These are phyloP conservation scores for Anthophora plumipes DNA, from an alignment of 2,888 invertebrate genomes.

Conservation along the genomic window DNA sequence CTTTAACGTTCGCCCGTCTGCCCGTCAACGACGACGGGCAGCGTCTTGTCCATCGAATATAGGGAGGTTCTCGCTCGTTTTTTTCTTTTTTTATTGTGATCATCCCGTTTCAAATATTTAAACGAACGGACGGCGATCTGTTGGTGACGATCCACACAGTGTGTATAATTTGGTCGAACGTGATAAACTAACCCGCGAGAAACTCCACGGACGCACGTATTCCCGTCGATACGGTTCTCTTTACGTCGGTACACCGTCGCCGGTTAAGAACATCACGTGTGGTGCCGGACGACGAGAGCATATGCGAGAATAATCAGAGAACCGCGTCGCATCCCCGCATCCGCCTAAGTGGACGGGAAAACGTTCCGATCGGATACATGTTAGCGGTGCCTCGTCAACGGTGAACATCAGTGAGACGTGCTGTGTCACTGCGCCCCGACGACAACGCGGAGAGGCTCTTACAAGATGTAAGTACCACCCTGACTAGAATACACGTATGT, in stretches of 20 bases:
- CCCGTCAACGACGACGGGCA: constrained; percentile 63
- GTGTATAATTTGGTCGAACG: constrained; percentile 21
- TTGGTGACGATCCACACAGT: constrained; percentile 40
- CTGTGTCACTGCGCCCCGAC: constrained; percentile 61
- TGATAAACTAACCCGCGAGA: constrained; percentile 6
- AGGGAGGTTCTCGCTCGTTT: not conserved
- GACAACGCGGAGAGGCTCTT: constrained; percentile 56
- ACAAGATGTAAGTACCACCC: constrained; percentile 62
- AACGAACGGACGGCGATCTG: not conserved
- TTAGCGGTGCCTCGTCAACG: constrained; percentile 31
- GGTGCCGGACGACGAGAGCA: constrained; percentile 40
- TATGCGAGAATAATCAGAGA: constrained; percentile 29
- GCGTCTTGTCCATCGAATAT: constrained; percentile 25
- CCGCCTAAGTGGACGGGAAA: constrained; percentile 12
- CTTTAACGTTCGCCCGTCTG: constrained; percentile 30
- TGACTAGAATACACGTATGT: not conserved
- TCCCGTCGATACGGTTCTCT: constrained; percentile 10
- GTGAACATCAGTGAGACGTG: constrained; percentile 56
- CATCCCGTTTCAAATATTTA: not conserved
- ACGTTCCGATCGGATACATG: constrained; percentile 55
- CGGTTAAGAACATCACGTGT: constrained; percentile 52
- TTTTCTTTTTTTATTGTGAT: constrained; percentile 25
- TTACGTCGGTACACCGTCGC: constrained; percentile 9
- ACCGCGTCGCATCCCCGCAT: constrained; percentile 14
- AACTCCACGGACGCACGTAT: not conserved